These are phyloP conservation scores for Lepus timidus DNA, from an alignment of 2,113 vertebrate species.

Conservation along the genomic window DNA sequence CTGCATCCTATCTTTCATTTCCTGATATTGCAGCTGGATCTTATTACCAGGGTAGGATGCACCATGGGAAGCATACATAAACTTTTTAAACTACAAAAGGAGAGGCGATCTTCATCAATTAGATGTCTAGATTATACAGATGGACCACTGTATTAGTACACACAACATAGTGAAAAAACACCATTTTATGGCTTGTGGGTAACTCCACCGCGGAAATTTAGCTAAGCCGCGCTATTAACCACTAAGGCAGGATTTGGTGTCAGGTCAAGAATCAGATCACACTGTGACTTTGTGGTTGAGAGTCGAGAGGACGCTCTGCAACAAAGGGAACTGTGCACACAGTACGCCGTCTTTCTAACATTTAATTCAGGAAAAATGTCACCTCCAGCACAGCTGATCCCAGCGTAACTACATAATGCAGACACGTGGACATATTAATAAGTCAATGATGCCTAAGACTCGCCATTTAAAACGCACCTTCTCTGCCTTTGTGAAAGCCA, in stretches of 20 bases:
- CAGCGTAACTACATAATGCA: neutral
- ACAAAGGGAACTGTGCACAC: constrained; percentile 53
- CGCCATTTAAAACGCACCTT: constrained; percentile 14
- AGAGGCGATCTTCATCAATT: constrained; percentile 73
- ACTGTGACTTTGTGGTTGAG: constrained; percentile 69
- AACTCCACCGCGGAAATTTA: constrained; percentile 68
- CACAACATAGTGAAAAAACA: constrained; percentile 66
- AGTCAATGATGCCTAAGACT: neutral
- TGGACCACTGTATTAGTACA: constrained; percentile 61
- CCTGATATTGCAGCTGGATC: constrained; percentile 58
- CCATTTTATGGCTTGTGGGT: constrained; percentile 66
- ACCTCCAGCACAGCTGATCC: neutral
- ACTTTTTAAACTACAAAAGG: constrained; percentile 60
- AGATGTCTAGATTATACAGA: constrained; percentile 60
- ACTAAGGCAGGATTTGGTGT: constrained; percentile 64
- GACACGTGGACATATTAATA: constrained; percentile 65
- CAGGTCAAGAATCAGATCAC: constrained; percentile 78
- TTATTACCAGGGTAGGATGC: constrained; percentile 65
- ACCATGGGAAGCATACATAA: constrained; percentile 53
- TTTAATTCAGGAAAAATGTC: constrained; percentile 70
- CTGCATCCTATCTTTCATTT: constrained; percentile 71
- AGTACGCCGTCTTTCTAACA: constrained; percentile 64
- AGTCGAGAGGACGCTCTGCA: neutral
- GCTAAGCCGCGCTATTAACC: constrained; percentile 60
- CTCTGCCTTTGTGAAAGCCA: constrained; percentile 56